Base-by-base conservation (phyloP, 2,797 vertebrate species). In the Megaceryle alcyon region DNA sequence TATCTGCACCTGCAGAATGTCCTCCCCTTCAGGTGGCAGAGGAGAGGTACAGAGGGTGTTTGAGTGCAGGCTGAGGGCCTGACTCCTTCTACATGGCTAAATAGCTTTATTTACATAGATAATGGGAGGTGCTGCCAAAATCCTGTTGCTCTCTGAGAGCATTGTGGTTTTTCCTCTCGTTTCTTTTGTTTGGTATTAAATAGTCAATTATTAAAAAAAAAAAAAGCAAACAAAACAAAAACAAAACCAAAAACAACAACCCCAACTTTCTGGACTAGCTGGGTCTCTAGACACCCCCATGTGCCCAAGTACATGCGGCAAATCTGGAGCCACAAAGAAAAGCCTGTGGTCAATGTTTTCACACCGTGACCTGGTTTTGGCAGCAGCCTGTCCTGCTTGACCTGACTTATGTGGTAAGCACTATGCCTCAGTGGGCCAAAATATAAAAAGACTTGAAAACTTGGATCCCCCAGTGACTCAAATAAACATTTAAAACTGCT, bases 141-240 rank as follows among this genome's bases (percentile, higher is more conserved):
- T 71, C 35, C 51, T 9, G 15, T 21, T 68, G 7, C 9, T 60
- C 76, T 33, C 79, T 72, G 70, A 29, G 49, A 83, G 26, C 10
- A 1, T 6, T 48, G 44, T 64, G 57, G 35, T 51, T 94, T 86
- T 84, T 87, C 60, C 33, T 49, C 39, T 21, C 22, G 12, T 72
- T 82, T 48, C 86, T 51, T 90, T 85, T 83, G 86, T 77, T 68
- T 63, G 29, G 46, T 48, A 73, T 49, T 80, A 66, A 72, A 48
- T 2, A 6, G 37, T 21, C 31, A 44, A 21, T n/a, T 43, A 33
- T 21, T 18, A 12, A 61, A 44, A 35, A 48, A 48, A 33, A 13
- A 63, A 29, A 31, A 20, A 31, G 41, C 22, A 11, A n/a, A 16
- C 12, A 7, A 15, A 39, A 22, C 19, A n/a, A 44, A 83, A 56